Evolutionary conservation across 2,888 invertebrate genomes (phyloP).

Genomic region (Lochmaea capreae): DNA sequence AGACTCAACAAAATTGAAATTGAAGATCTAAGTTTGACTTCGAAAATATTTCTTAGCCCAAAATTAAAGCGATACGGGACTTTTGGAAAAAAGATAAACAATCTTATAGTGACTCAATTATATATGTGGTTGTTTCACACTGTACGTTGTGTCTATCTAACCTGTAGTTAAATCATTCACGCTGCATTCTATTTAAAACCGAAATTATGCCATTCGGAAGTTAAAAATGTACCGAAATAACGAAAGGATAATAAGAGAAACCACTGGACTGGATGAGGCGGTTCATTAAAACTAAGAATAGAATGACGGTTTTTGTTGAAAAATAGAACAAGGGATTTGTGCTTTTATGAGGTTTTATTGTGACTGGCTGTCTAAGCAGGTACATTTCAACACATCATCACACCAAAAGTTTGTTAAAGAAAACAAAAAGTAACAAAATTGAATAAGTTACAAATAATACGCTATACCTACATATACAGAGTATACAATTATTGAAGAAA

Average conservation of each 20-base stretch:
- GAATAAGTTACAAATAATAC: no score
- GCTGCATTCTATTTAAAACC: constrained; percentile 21
- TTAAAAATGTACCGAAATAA: constrained; percentile 3
- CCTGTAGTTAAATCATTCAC: constrained; percentile 25
- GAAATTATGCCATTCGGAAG: constrained; percentile 22
- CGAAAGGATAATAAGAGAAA: constrained; percentile 12
- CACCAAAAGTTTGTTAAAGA: not conserved
- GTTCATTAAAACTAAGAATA: constrained; percentile 12
- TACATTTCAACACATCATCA: not conserved
- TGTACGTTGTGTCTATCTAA: constrained; percentile 9
- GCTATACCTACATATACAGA: no score
- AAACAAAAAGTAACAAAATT: no score
- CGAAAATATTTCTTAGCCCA: no score
- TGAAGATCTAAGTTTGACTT: no score
- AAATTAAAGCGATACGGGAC: no score
- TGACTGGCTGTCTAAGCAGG: not conserved
- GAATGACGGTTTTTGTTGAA: not conserved
- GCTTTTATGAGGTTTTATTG: not conserved
- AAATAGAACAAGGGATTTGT: not conserved
- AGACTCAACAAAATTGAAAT: no score
- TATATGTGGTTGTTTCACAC: not conserved
- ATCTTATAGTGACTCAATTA: not conserved
- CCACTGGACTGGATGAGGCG: constrained; percentile 2
- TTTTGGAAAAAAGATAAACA: no score
- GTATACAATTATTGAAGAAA: no score